Conservation (phyloP, 30 jellyfish, hydroid and myxozoan species). For the Aurelia aurita region DNA sequence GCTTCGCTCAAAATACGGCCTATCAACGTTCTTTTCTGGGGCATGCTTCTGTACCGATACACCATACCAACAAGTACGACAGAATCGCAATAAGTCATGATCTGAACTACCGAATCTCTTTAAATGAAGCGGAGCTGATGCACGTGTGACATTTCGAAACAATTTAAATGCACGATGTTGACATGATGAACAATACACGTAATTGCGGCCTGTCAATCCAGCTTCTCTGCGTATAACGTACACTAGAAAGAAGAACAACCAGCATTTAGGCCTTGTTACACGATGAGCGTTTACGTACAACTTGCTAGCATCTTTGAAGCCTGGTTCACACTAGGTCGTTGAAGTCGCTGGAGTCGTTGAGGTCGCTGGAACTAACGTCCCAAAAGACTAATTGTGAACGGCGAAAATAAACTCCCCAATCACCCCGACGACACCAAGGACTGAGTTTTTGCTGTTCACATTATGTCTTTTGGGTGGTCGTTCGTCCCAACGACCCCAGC, state of each 20-base stretch:
- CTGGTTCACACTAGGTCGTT: no score
- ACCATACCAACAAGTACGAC: conserved; percentile 69
- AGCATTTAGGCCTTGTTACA: no score
- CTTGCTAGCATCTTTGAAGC: no score
- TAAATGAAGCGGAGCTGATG: conserved; percentile 56
- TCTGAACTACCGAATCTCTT: conserved; percentile 35
- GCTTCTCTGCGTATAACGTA: conserved; percentile 41
- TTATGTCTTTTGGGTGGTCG: no score
- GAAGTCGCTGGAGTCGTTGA: no score
- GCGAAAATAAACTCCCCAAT: no score
- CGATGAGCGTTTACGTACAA: no score
- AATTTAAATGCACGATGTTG: conserved; percentile 57
- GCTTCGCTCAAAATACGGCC: conserved; percentile 58
- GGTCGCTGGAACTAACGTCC: no score
- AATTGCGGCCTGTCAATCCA: conserved; percentile 52
- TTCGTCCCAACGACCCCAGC: no score
- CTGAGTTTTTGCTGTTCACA: no score
- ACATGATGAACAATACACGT: conserved; percentile 53
- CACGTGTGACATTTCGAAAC: conserved; percentile 44
- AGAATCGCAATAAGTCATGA: conserved; percentile 36
- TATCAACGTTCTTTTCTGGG: neutral
- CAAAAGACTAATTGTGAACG: no score
- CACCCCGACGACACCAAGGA: no score
- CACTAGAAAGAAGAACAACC: neutral
- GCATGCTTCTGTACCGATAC: neutral